These are phyloP conservation scores for Aegithalos caudatus DNA, from an alignment of 2,113 vertebrate genomes.

Conservation along the genomic window DNA sequence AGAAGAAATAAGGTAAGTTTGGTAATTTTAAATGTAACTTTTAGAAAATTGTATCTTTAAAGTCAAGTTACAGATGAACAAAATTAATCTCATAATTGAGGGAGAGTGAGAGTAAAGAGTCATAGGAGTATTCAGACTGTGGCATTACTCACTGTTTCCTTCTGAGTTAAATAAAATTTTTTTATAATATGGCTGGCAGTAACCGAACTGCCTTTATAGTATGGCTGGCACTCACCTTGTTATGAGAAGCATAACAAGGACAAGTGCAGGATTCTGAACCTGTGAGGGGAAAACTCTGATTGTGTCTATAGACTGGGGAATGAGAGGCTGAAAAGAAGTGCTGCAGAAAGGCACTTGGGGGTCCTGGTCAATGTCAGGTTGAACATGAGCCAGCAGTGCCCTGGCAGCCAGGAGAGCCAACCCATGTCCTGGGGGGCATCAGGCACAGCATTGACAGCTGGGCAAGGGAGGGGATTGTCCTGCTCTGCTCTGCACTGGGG, in stretches of 20 bases:
- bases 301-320: neutral
- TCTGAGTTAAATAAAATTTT: neutral
- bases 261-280: neutral
- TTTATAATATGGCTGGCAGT: neutral
- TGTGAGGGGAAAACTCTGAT: neutral
- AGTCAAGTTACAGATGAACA: neutral
- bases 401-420: neutral
- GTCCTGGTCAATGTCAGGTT: accelerated
- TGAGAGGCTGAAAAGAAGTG: neutral
- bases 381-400: neutral
- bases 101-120: neutral
- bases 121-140: neutral
- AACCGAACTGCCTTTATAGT: too few species aligned
- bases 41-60: neutral
- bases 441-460: accelerated
- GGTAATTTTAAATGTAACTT: neutral
- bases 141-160: neutral
- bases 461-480: neutral
- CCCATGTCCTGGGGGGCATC: accelerated
- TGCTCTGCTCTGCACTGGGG: accelerated
- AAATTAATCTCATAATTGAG: neutral
- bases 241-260: neutral
- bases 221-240: too few species aligned
- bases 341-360: neutral
- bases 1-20: neutral